A percentile compares a stretch with the other conserved stretches of the same genome.
phyloP scores from a whole-genome alignment of 2,888 invertebrate genomes.

The Cryptus viduatorius region DNA sequence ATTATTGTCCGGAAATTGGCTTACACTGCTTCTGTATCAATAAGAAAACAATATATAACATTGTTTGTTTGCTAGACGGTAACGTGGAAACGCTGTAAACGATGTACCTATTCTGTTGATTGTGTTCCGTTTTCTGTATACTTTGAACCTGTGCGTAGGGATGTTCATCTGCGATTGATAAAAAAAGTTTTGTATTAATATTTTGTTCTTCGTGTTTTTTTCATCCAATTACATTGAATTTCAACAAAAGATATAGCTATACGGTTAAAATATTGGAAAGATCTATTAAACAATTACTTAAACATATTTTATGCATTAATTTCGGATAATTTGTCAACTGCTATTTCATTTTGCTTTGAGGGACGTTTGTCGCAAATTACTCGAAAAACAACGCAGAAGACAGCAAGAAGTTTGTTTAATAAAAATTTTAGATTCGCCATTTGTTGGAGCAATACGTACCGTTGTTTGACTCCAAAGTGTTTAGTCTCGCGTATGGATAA shows the following conservation, averaged over 20 bases:
- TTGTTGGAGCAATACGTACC: slow-evolving; percentile 80
- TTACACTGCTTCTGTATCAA: slow-evolving; percentile 74
- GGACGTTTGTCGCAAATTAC: too few species aligned
- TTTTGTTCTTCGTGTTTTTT: slow-evolving; percentile 43
- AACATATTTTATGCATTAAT: slow-evolving; percentile 1
- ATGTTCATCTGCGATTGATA: slow-evolving; percentile 86
- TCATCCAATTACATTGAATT: not conserved
- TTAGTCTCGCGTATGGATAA: slow-evolving; percentile 89
- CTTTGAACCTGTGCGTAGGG: slow-evolving; percentile 91
- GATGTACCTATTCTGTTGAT: slow-evolving; percentile 78
- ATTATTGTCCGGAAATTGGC: slow-evolving; percentile 74
- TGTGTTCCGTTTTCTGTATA: slow-evolving; percentile 80
- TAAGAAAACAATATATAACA: slow-evolving; percentile 31
- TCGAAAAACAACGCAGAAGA: too few species aligned
- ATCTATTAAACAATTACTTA: not conserved
- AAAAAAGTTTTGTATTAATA: slow-evolving; percentile 30
- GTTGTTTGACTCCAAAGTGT: slow-evolving; percentile 89
- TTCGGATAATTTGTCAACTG: too few species aligned
- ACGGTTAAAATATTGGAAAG: too few species aligned
- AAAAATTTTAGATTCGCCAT: too few species aligned
- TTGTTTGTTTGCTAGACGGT: not conserved
- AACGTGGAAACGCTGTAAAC: not conserved
- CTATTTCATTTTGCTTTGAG: too few species aligned
- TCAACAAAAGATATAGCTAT: too few species aligned
- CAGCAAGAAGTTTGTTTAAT: too few species aligned